phyloP scores from a whole-genome alignment of 2,797 vertebrate species.

The Pseudochromis fuscus region DNA sequence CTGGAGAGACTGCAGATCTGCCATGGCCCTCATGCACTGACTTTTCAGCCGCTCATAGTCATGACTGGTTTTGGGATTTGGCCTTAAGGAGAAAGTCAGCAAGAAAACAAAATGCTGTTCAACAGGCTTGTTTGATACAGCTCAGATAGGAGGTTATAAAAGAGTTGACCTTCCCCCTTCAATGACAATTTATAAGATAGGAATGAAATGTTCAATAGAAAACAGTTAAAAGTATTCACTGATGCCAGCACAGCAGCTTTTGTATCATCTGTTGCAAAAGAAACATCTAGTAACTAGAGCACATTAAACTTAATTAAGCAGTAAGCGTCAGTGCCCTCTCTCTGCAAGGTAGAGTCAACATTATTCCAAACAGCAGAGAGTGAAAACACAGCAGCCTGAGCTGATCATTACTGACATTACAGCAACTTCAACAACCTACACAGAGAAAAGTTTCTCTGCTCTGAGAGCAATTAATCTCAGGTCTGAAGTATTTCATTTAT shows the following conservation, averaged over 20 bases:
- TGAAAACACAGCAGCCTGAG: conserved; percentile 36
- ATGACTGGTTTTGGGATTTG: conserved; percentile 94
- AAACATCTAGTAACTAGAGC: conserved; percentile 40
- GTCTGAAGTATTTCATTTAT: conserved; percentile 10
- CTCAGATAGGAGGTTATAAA: conserved; percentile 28
- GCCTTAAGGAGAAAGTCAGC: conserved; percentile 80
- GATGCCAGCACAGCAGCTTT: conserved; percentile 22
- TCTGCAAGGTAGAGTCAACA: conserved; percentile 41
- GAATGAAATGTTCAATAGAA: conserved; percentile 29
- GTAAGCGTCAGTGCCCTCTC: conserved; percentile 9
- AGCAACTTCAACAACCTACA: conserved; percentile 11
- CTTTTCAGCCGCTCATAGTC: conserved; percentile 97
- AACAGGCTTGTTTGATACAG: conserved; percentile 37
- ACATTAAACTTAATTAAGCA: conserved; percentile 48
- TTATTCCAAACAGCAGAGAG: conserved; percentile 31
- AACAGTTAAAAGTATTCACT: background rate
- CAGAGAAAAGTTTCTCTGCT: conserved; percentile 30
- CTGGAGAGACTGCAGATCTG: conserved; percentile 95
- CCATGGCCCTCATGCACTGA: conserved; percentile 97
- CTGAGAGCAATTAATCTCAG: conserved; percentile 19
- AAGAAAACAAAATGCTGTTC: conserved; percentile 31
- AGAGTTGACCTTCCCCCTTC: conserved; percentile 21
- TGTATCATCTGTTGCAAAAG: conserved; percentile 26
- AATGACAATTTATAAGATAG: conserved; percentile 27
- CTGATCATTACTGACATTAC: conserved; percentile 15